These are phyloP conservation scores for Aphodius sticticus DNA, from an alignment of 2,888 invertebrate genomes.

Conservation along the genomic window DNA sequence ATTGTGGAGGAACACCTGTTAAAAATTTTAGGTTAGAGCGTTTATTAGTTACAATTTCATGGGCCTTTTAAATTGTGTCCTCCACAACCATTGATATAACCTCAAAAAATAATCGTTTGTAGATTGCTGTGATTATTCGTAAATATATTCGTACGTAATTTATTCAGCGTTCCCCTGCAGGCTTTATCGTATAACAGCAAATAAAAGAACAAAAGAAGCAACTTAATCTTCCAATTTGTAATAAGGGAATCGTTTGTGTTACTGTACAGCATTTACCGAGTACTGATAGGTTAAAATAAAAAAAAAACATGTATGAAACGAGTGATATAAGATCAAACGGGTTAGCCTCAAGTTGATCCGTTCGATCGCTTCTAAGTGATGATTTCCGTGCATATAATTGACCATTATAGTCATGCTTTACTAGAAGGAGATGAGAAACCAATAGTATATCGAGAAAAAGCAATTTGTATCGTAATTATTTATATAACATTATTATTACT, in stretches of 20 bases:
- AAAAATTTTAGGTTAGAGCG: background rate
- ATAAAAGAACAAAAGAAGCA: constrained; percentile 12
- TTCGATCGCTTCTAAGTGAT: constrained; percentile 26
- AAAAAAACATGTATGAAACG: constrained; percentile 33
- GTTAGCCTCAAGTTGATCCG: no score
- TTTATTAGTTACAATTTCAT: background rate
- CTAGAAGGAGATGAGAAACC: constrained; percentile 24
- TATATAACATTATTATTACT: constrained; percentile 33
- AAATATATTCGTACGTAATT: constrained; percentile 7
- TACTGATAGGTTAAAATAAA: constrained; percentile 46
- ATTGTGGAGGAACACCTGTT: background rate
- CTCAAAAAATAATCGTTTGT: constrained; percentile 14
- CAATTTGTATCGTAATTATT: constrained; percentile 22
- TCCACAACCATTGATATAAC: background rate
- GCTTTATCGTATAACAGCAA: constrained; percentile 15
- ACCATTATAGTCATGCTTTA: constrained; percentile 41
- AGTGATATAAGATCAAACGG: constrained; percentile 41
- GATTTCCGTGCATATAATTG: constrained; percentile 38
- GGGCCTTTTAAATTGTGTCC: background rate
- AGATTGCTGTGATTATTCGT: constrained; percentile 15
- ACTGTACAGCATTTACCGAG: constrained; percentile 50
- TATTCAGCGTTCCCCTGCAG: constrained; percentile 24
- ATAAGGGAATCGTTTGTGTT: constrained; percentile 43
- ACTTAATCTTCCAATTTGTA: constrained; percentile 41
- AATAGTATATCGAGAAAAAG: constrained; percentile 10